Evolutionary conservation across 2,797 vertebrate species (phyloP).

Genomic region (Uromys caudimaculatus): DNA sequence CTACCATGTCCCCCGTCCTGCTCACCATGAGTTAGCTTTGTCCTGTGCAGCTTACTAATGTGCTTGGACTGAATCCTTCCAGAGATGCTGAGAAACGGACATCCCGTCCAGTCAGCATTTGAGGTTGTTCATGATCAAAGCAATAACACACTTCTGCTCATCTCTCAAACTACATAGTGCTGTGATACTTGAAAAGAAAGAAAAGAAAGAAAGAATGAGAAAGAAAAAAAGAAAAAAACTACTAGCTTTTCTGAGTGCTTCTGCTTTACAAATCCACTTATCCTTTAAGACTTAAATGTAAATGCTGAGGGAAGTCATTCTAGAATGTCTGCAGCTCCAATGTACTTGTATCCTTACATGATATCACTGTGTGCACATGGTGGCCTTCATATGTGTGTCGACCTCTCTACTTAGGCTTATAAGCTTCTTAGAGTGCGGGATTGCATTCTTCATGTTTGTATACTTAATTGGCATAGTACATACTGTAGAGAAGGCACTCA

Average conservation of each 20-base stretch:
- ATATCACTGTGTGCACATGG: neutral
- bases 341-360: no score
- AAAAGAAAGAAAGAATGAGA: neutral
- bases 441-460: slow-evolving; percentile 56
- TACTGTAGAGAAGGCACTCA: slow-evolving; percentile 41
- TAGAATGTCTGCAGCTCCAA: accelerated
- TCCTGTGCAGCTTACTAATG: neutral
- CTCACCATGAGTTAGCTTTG: neutral
- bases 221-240: neutral
- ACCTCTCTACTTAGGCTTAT: slow-evolving; percentile 55
- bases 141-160: neutral
- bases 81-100: neutral
- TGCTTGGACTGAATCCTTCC: neutral
- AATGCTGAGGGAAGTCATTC: neutral
- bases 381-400: neutral
- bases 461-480: slow-evolving; percentile 52
- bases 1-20: neutral
- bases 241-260: neutral
- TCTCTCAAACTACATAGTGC: neutral
- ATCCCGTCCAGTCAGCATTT: neutral
- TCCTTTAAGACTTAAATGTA: slow-evolving; percentile 9
- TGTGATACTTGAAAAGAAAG: neutral
- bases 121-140: neutral
- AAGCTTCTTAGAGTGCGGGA: slow-evolving; percentile 62
- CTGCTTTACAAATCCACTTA: neutral